A percentile compares a stretch with the other conserved stretches of the same genome.
These are phyloP conservation scores for Machimus rusticus DNA, from an alignment of 2,888 invertebrate species.

Conservation along the genomic window DNA sequence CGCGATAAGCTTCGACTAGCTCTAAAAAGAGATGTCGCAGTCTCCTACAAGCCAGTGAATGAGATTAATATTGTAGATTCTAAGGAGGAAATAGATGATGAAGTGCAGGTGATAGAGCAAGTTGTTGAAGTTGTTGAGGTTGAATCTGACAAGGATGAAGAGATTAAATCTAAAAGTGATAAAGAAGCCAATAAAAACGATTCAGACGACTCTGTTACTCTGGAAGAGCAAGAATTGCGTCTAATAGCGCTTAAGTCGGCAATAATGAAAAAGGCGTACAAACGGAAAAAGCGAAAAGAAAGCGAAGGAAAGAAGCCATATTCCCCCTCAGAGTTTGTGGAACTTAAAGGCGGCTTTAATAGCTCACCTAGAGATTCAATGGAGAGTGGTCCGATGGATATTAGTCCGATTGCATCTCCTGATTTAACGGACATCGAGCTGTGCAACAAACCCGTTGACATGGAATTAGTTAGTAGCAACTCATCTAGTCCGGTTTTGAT, in stretches of 20 bases:
- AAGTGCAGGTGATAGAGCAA: neutral
- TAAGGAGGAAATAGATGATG: neutral
- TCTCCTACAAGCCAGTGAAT: neutral
- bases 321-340: slow-evolving; percentile 61
- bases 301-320: slow-evolving; percentile 59
- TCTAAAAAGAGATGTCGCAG: slow-evolving; percentile 46
- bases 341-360: slow-evolving; percentile 51
- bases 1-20: slow-evolving; percentile 56
- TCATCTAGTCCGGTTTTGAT: slow-evolving; percentile 51
- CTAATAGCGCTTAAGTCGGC: slow-evolving; percentile 62
- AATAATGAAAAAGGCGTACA: slow-evolving; percentile 58
- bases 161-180: neutral
- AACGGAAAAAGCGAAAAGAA: slow-evolving; percentile 56
- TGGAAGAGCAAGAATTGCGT: slow-evolving; percentile 57
- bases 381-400: slow-evolving; percentile 54
- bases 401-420: slow-evolving; percentile 60
- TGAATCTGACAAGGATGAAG: neutral
- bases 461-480: slow-evolving; percentile 61
- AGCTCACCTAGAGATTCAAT: slow-evolving; percentile 52
- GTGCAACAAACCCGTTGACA: slow-evolving; percentile 56
- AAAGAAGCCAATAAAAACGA: slow-evolving; percentile 21
- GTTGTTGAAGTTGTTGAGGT: neutral
- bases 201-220: slow-evolving; percentile 47
- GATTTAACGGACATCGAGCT: slow-evolving; percentile 41
- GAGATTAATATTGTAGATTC: neutral